These are phyloP conservation scores for Atherinomorus stipes DNA, from an alignment of 2,113 vertebrate species.

Conservation along the genomic window DNA sequence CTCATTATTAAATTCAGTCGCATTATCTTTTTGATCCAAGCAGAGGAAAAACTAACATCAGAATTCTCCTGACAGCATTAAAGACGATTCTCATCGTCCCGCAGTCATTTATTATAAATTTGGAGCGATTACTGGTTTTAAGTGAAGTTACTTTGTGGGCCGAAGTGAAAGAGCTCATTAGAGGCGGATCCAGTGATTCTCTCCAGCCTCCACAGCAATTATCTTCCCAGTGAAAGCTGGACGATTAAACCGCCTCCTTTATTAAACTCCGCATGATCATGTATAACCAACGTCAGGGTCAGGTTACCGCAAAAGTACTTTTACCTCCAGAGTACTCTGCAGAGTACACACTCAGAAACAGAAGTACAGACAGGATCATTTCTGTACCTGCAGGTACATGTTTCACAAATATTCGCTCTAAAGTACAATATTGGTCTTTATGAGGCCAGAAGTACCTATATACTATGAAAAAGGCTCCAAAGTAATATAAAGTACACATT, in stretches of 20 bases:
- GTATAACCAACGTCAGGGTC: neutral
- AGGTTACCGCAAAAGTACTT: neutral
- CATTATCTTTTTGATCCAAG: constrained; percentile 27
- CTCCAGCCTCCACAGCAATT: constrained; percentile 58
- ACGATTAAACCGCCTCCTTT: constrained; percentile 8
- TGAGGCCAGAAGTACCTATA: too few relatives aligned
- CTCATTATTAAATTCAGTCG: constrained; percentile 16
- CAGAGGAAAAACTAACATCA: constrained; percentile 28
- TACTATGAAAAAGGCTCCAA: too few relatives aligned
- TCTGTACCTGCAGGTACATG: too few relatives aligned
- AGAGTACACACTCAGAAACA: too few relatives aligned
- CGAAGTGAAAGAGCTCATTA: constrained; percentile 80
- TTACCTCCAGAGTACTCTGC: neutral
- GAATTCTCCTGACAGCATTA: constrained; percentile 22
- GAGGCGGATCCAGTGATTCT: constrained; percentile 57
- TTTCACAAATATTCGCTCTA: too few relatives aligned
- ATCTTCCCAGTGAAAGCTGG: constrained; percentile 33
- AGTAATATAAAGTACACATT: too few relatives aligned
- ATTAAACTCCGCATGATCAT: constrained; percentile 8
- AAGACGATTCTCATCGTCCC: constrained; percentile 22
- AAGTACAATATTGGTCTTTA: too few relatives aligned
- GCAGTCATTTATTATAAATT: constrained; percentile 38
- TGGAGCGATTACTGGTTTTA: constrained; percentile 51
- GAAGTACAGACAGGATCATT: too few relatives aligned
- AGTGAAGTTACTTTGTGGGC: constrained; percentile 69